Base-by-base conservation (phyloP, 1,140 invertebrate species). In the Trachymyrmex septentrionalis region DNA sequence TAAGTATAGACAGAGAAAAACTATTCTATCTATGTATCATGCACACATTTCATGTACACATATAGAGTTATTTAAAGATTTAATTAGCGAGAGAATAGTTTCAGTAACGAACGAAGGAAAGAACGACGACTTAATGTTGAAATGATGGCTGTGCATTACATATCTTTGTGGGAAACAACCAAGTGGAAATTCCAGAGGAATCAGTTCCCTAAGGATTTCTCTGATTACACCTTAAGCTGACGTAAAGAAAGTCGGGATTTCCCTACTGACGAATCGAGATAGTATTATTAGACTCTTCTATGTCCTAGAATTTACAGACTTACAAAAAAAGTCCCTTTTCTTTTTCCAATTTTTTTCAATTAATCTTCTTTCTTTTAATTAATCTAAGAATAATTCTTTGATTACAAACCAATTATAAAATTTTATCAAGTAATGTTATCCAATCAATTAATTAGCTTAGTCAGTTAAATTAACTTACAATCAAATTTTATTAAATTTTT, bases 131-230 rank as follows among this genome's bases (percentile, higher is more conserved):
- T 78, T 78, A 30, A 66, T 2, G 44, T 78, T 10, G 3, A 27
- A 1, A 27, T 27, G 27, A 27, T 30, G 14, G 6, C 5, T 14
- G 27, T 0, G 3, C 5, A 34, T 16, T 2, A 44, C 38, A 44
- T 38, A 12, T 38, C 7, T 48, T 72, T 14, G 19, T 27, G 3
- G 16, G 7, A 73, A 44, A 44, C 38, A 44, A 48, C 44, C 19
- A 44, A 64, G 14, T 21, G 53, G 14, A 48, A 71, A 82, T 80
- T 27, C 59, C 21, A 48, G 75, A 71, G 27, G 75, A 71, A 44
- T 34, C 34, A 71, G 9, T 59, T 71, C 34, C 55, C 53, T 59
- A 63, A 61, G 14, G 38, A 0, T 50, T 73, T 71, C 27, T 69
- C 30, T 24, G 21, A 81, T 55, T 27, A 50, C 48, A 48, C 14